phyloP scores from a whole-genome alignment of 2,797 vertebrate genomes.

The Neopelma chrysocephalum region DNA sequence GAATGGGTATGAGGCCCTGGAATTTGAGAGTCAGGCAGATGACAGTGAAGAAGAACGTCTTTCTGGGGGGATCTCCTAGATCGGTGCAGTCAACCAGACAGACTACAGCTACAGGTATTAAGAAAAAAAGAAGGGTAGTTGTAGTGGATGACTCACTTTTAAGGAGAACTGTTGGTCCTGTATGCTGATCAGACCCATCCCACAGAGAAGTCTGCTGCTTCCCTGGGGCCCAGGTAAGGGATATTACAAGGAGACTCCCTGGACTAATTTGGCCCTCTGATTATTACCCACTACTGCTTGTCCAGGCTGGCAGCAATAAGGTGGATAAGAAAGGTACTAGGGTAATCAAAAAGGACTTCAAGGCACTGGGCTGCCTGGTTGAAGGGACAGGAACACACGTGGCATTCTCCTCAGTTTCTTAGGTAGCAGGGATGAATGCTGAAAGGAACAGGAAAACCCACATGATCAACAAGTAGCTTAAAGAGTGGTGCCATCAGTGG shows the following conservation, averaged over 20 bases:
- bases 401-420: not conserved
- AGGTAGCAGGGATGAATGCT: not conserved
- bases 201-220: not conserved
- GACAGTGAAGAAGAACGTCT: not conserved
- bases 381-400: not conserved
- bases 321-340: too few species aligned
- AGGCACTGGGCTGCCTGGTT: not conserved
- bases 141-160: not conserved
- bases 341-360: too few species aligned
- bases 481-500: not conserved
- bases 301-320: not conserved
- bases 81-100: rapidly evolving
- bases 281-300: not conserved
- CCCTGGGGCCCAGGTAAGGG: not conserved
- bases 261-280: not conserved
- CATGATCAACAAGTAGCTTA: not conserved
- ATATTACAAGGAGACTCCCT: not conserved
- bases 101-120: not conserved
- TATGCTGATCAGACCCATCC: not conserved
- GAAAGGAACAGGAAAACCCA: not conserved
- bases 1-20: not conserved
- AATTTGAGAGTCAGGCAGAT: rapidly evolving
- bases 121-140: not conserved
- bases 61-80: not conserved
- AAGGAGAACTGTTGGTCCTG: not conserved